These are phyloP conservation scores for Drosophila yooni DNA, from an alignment of 2,888 invertebrate species.

Conservation along the genomic window DNA sequence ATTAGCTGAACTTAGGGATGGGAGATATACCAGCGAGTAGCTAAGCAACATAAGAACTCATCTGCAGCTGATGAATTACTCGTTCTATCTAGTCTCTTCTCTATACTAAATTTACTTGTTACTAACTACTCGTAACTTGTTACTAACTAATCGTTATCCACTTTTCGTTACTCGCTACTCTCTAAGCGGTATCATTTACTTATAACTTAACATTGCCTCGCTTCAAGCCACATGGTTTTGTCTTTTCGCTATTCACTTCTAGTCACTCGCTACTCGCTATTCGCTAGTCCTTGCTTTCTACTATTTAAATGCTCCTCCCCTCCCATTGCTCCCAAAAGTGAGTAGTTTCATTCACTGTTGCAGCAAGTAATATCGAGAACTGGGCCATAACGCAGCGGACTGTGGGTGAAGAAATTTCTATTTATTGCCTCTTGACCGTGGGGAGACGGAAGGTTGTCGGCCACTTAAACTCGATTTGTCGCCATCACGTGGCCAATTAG, in stretches of 20 bases:
- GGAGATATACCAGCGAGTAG: not conserved
- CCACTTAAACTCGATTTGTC: constrained; percentile 76
- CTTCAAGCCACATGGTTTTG: not conserved
- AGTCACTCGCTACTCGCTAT: not conserved
- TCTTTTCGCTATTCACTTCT: not conserved
- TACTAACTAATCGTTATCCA: not conserved
- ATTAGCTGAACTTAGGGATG: too few relatives aligned
- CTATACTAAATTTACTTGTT: not conserved
- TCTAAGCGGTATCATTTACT: too few relatives aligned
- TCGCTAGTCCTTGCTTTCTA: not conserved
- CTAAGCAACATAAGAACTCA: not conserved
- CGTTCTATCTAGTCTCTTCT: not conserved
- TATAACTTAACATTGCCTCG: not conserved
- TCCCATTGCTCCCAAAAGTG: not conserved
- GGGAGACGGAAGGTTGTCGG: constrained; percentile 25
- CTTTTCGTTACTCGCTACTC: not conserved
- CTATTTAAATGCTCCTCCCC: not conserved
- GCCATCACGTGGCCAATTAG: constrained; percentile 78
- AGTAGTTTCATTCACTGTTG: not conserved
- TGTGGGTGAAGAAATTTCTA: not conserved
- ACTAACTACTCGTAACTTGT: not conserved
- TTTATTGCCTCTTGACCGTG: not conserved
- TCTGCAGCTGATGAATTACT: not conserved
- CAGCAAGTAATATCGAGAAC: not conserved
- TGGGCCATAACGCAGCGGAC: not conserved